Conservation (phyloP, 2,113 vertebrate species). For the Caloenas nicobarica region DNA sequence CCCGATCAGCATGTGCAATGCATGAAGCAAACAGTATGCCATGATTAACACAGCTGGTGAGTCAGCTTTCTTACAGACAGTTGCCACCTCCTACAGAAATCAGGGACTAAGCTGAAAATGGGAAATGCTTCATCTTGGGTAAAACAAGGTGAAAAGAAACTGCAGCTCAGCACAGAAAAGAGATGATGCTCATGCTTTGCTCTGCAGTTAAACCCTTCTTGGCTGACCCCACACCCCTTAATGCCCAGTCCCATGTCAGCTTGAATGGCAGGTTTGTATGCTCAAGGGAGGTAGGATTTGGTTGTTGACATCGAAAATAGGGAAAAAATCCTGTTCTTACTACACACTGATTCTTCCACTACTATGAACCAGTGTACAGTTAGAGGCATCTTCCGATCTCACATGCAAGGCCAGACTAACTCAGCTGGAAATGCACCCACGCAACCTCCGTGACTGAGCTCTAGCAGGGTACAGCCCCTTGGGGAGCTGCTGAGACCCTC, state of each 20-base stretch:
- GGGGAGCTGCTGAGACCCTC: background rate
- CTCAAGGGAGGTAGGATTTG: background rate
- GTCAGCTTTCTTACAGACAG: background rate
- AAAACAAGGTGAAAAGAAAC: conserved; percentile 7
- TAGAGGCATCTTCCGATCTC: background rate
- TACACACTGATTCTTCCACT: background rate
- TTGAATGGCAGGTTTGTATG: background rate
- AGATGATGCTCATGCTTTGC: background rate
- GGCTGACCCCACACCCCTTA: background rate
- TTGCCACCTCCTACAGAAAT: background rate
- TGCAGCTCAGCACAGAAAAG: background rate
- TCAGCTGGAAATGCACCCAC: background rate
- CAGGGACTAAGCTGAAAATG: background rate
- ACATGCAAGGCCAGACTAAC: background rate
- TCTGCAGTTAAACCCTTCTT: background rate
- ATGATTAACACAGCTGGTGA: background rate
- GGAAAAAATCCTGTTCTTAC: background rate
- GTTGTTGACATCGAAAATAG: background rate
- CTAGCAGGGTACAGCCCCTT: background rate
- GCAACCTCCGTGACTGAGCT: background rate
- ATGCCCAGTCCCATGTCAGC: background rate
- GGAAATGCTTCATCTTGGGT: background rate
- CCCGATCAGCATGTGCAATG: background rate
- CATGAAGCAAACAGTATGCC: background rate
- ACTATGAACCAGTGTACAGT: background rate